phyloP scores from a whole-genome alignment of 2,797 vertebrate genomes.

The Coluber constrictor region DNA sequence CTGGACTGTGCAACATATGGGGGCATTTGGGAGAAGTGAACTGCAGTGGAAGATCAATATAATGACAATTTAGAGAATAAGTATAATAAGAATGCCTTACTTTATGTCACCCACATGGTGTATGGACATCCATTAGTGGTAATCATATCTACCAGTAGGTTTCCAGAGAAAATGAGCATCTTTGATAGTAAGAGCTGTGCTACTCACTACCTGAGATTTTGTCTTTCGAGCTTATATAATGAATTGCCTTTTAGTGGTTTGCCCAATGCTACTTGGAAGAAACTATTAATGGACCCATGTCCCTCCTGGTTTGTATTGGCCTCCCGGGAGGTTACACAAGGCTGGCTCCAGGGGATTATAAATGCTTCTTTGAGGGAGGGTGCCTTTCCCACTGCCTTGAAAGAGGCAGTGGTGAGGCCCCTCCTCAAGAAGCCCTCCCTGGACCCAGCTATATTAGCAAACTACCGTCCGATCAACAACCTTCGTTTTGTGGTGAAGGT shows the following conservation, averaged over 20 bases:
- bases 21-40: slow-evolving; percentile 33
- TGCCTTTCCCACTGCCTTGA: no score
- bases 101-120: slow-evolving; percentile 32
- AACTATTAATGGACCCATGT: neutral
- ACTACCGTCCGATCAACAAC: no score
- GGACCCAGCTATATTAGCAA: no score
- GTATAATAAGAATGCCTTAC: slow-evolving; percentile 22
- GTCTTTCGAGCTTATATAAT: neutral
- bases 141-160: neutral
- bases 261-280: neutral
- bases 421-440: no score
- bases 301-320: no score
- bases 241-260: neutral
- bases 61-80: slow-evolving; percentile 30
- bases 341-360: no score
- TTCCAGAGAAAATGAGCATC: neutral
- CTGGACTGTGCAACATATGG: slow-evolving; percentile 21
- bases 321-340: no score
- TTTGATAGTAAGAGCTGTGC: neutral
- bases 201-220: neutral
- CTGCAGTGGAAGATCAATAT: slow-evolving; percentile 30
- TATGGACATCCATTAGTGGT: slow-evolving; percentile 18
- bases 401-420: no score
- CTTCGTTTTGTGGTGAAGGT: no score
- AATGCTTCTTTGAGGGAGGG: no score